Percentiles rank a stretch among this genome's conserved stretches.
Evolutionary conservation across 2,113 vertebrate species (phyloP).

Genomic region (human (Homo sapiens)): GRCh38 chr22:17418501-17419000

Average conservation of each 20-base stretch:
- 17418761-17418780: constrained; percentile 60
- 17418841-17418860: constrained; percentile 87
- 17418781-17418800: constrained; percentile 86
- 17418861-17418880: constrained; percentile 84
- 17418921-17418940: constrained; percentile 86
- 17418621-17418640: background rate
- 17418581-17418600: background rate
- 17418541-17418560: background rate
- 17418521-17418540: background rate
- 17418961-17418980: constrained; percentile 73
- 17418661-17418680: fast-evolving
- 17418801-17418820: constrained; percentile 90
- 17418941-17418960: constrained; percentile 88
- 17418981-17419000: background rate
- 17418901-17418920: constrained; percentile 88
- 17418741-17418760: constrained; percentile 72
- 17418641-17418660: fast-evolving
- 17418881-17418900: constrained; percentile 77
- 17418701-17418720: constrained; percentile 66
- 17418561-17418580: background rate
- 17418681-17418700: background rate
- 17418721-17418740: constrained; percentile 71
- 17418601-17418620: background rate
- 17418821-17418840: constrained; percentile 86
- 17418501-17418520: background rate